Base-by-base conservation (phyloP, 2,113 vertebrate genomes). In the Oncorhynchus kisutch region DNA sequence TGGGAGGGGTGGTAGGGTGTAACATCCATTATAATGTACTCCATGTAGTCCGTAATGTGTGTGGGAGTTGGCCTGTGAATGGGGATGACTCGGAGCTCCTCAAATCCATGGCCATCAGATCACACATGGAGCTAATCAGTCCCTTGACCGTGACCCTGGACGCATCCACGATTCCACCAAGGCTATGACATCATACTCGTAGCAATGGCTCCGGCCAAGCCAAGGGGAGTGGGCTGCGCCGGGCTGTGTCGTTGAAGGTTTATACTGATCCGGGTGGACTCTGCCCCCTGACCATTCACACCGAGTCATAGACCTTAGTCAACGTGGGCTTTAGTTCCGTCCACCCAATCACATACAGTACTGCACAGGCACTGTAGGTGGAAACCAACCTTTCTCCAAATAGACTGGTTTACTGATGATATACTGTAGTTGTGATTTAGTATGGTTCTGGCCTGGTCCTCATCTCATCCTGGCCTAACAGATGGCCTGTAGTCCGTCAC, bases 171-270 rank as follows among this genome's bases (percentile, higher is more conserved):
- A 11, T 31, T 27, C 76, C 60, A 74, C 80, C 79, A 39, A 73
- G 81, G 81, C 82, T 31, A 73, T 91, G 88, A 92, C 84, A 83
- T 88, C 88, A 87, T 81, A 67, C 74, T 72, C 74, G 86, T 84
- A 85, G 85, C 82, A 74, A 81, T 84, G 72, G 82, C 60, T 76
- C 66, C 64, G 84, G 80, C 83, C 80, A 85, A 48, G 59, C 59
- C 59, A 22, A 62, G 49, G 85, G 78, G 81, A 89, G 84, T 78
- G 45, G 79, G 70, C 72, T 82, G 5, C 2, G 11, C 59, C 4
- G 14, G 4, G 73, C 72, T 76, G 72, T 84, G 78, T 81, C 77
- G 83, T 88, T 85, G 8, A 62, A 76, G 18, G 18, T 79, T 39
- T 75, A 78, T 76, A 66, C 62, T 77, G 73, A 77, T 62, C 16